Evolutionary conservation across 2,888 invertebrate genomes (phyloP), one percentile per base, ranked within the genome.

Genomic region (Agonopterix alstromeriana): DNA sequence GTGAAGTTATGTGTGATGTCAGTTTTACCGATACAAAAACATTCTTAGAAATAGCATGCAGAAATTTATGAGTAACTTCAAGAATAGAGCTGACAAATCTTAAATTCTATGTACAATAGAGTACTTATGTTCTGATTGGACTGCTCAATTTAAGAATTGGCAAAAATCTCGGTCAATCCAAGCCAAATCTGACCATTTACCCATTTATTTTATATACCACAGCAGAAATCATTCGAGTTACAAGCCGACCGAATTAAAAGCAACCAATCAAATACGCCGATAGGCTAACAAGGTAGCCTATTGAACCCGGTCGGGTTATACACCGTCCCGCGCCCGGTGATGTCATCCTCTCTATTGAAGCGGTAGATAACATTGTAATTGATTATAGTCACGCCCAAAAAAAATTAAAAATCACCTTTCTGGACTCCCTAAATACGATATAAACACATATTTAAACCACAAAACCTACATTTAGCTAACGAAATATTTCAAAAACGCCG

Each of bases 311-410:
- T 53, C 73, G 86, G 68, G 47, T 84, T 69, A 72, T 65, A 67
- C 54, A 56, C 52, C 67, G 65, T 65, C 63, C 70, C 71, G 67
- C 74, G 77, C 76, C 77, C 75, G 57, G 50, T 60, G 77, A 70
- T 83, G 83, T 85, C 81, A 81, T 84, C 86, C 54, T 59, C 67
- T 59, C 67, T 73, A 74, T 77, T 76, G 69, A 69, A 67, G 70
- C 43, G 47, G 49, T 55, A 78, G 82, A 83, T 84, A 83, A 79
- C 71, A 68, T n/a, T 56, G 27, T 56, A 78, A 80, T 75, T 80
- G 78, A 76, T 74, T 68, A 61, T 56, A 67, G 82, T 67, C 81
- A 84, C 86, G 73, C 85, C 86, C 81, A 76, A 72, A 64, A 66
- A 58, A 55, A 58, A 54, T 43, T 47, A 35, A 43, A 57, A 43